Base-by-base conservation (phyloP, 2,113 vertebrate species). In the Brevimyrus niger region DNA sequence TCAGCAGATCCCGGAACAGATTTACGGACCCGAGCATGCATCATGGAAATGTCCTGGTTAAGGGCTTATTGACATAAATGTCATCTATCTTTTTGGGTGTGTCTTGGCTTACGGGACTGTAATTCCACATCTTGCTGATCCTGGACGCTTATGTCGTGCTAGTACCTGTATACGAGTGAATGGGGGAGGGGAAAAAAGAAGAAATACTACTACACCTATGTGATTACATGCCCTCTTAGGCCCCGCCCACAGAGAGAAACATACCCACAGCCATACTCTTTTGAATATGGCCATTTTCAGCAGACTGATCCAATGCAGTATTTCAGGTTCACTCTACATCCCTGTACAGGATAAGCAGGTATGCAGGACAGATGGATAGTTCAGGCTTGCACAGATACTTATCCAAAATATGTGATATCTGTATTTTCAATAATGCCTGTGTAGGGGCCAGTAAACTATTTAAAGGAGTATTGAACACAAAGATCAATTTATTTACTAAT, bases 1-100 rank as follows among this genome's bases (percentile, higher is more conserved):
- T 84, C 82, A 84, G 44, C 82, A 47, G 82, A 84, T 84, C 82
- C 82, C 19, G 10, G 82, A 84, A 84, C 82, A 84, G 82, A 84
- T 84, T 47, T 84, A 84, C n/a, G 44, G 82, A 80, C 35, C 35
- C 0, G 73, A n/a, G 82, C 82, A 13, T 83, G 82, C 82, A 8
- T 6, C 82, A 47, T 21, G 44, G 2, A 84, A 84, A 47, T 46
- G 82, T 84, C 19, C 82, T n/a, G 21, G 19, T 21, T 84, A 42
- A 80, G 35, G 73, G 35, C 31, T 69, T 80, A 80, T 35, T 35
- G 73, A 80, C 73, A 19, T 42, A 5, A 80, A 80, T 42, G 69
- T 4, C n/a, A 31, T 76, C 69, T 38, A 10, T 76, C 13, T 76
- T 76, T 76, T 38, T 11, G 69, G 69, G 69, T 8, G 0, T 42